These are phyloP conservation scores for Encarsia formosa DNA, from an alignment of 2,888 invertebrate genomes.

Conservation along the genomic window DNA sequence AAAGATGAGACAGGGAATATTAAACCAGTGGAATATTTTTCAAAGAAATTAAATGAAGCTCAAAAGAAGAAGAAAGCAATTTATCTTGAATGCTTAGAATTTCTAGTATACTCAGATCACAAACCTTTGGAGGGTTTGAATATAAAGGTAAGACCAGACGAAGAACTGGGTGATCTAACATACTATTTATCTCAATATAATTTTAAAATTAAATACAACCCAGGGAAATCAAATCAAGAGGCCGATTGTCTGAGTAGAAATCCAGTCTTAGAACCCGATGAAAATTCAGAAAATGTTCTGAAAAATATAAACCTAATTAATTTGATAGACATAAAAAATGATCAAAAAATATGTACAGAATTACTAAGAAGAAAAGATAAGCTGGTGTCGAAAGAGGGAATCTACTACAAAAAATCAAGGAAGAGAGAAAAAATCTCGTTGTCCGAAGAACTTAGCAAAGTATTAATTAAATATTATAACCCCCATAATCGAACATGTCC, in stretches of 20 bases:
- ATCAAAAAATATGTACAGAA: conserved; percentile 24
- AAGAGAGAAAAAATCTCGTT: too few species aligned
- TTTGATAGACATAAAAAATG: conserved; percentile 25
- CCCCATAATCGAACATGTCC: too few species aligned
- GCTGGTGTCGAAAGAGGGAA: conserved; percentile 11
- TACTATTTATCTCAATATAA: too few species aligned
- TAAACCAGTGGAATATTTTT: conserved; percentile 8
- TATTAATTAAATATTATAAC: too few species aligned
- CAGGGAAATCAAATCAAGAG: too few species aligned
- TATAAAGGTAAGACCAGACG: too few species aligned
- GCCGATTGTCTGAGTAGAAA: too few species aligned
- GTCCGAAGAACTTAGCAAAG: too few species aligned
- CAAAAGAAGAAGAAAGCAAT: conserved; percentile 18
- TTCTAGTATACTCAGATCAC: conserved; percentile 15
- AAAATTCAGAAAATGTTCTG: conserved; percentile 26
- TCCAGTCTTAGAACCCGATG: conserved; percentile 23
- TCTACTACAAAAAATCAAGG: conserved; percentile 22
- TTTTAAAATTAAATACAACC: conserved; percentile 4
- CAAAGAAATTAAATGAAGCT: conserved; percentile 21
- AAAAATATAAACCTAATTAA: conserved; percentile 28
- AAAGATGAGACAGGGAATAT: conserved; percentile 21
- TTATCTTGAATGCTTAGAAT: conserved; percentile 8
- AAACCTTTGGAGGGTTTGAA: conserved; percentile 28
- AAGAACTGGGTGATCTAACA: too few species aligned
- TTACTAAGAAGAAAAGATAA: conserved; percentile 13